These are phyloP conservation scores for Drosophila falleni DNA, from an alignment of 2,888 invertebrate genomes.

Conservation along the genomic window DNA sequence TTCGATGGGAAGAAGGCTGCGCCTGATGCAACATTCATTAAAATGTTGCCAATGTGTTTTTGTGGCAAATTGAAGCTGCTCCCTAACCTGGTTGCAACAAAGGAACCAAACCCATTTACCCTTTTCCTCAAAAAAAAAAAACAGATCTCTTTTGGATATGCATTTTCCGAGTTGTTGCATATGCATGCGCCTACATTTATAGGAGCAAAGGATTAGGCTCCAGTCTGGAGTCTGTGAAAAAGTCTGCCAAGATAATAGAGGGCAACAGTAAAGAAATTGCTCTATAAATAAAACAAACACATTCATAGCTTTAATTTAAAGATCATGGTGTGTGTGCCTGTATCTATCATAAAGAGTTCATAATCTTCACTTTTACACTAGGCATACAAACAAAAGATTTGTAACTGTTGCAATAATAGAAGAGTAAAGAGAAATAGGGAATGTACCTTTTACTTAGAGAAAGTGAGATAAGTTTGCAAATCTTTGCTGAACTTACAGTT, in stretches of 20 bases:
- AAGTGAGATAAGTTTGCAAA: no score
- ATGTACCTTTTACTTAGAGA: no score
- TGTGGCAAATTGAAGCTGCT: conserved; percentile 79
- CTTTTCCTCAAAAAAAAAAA: background rate
- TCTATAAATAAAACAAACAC: conserved; percentile 15
- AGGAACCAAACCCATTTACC: background rate
- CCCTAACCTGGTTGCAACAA: conserved; percentile 26
- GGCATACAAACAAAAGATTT: background rate
- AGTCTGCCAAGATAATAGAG: conserved; percentile 15
- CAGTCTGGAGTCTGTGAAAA: conserved; percentile 12
- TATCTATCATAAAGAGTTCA: conserved; percentile 10
- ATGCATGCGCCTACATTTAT: conserved; percentile 43
- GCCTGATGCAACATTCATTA: conserved; percentile 75
- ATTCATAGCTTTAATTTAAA: conserved; percentile 11
- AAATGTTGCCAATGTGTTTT: conserved; percentile 82
- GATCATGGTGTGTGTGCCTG: background rate
- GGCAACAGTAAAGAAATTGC: conserved; percentile 14
- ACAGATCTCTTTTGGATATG: conserved; percentile 48
- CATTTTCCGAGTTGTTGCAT: conserved; percentile 69
- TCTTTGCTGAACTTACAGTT: no score
- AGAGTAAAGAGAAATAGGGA: background rate
- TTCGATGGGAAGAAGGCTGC: conserved; percentile 17
- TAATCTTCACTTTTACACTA: background rate
- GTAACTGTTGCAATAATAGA: background rate
- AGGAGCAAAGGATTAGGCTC: conserved; percentile 57